phyloP scores from a whole-genome alignment of 2,888 invertebrate species.

The Mesorhabditis spiculigera region DNA sequence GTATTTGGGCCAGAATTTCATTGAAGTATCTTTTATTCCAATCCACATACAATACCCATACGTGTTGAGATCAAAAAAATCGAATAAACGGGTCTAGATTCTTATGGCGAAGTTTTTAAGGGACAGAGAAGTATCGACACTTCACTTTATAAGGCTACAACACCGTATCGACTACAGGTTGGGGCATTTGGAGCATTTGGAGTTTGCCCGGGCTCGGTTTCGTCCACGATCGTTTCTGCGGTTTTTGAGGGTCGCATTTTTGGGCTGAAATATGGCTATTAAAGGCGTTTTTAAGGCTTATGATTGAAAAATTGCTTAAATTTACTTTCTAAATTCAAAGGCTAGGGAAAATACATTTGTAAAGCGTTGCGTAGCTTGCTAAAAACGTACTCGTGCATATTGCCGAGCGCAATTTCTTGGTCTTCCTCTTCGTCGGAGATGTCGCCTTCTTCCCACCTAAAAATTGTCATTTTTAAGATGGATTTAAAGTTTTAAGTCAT shows the following conservation, averaged over 20 bases:
- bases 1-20: too few species aligned
- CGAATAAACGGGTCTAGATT: neutral
- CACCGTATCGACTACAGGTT: conserved; percentile 5
- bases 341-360: too few species aligned
- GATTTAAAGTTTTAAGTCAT: too few species aligned
- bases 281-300: too few species aligned
- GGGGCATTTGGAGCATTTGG: neutral
- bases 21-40: too few species aligned
- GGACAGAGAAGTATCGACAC: too few species aligned
- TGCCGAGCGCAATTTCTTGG: conserved; percentile 18
- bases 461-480: too few species aligned
- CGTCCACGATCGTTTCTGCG: neutral
- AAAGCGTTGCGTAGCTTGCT: too few species aligned
- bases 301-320: too few species aligned
- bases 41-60: neutral
- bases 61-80: neutral
- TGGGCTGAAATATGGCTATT: neutral
- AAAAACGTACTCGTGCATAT: conserved; percentile 15
- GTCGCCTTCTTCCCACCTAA: conserved; percentile 14
- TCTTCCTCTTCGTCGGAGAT: conserved; percentile 18
- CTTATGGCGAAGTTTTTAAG: too few species aligned
- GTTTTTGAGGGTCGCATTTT: conserved; percentile 3
- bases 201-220: neutral
- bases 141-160: neutral
- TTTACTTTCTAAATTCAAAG: too few species aligned